Evolutionary conservation across 64 coral and sea anemone species (phyloP).

Genomic region (Pocillopora damicornis): DNA sequence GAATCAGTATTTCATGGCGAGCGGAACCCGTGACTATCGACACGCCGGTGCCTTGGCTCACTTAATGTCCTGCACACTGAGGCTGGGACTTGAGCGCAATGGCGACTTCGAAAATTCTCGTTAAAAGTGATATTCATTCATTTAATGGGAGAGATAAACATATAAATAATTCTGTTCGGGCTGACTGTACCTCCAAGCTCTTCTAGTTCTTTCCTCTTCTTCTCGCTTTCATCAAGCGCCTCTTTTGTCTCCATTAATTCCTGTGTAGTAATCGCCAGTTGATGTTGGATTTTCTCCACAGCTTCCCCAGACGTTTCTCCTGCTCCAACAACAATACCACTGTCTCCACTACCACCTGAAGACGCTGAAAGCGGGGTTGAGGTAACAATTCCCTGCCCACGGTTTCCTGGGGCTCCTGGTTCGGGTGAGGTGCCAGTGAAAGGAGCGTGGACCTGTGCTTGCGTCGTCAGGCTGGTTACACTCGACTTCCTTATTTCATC

Average conservation of each 20-base stretch:
- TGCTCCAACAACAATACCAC: not conserved
- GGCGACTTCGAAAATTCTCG: too few relatives aligned
- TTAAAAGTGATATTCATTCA: too few relatives aligned
- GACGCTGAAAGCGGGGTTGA: slow-evolving; percentile 7
- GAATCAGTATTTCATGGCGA: too few relatives aligned
- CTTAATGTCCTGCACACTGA: too few relatives aligned
- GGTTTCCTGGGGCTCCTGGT: not conserved
- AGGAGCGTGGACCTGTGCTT: slow-evolving; percentile 17
- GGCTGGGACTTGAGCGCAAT: too few relatives aligned
- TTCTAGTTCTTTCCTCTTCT: slow-evolving; percentile 4
- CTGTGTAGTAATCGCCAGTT: slow-evolving; percentile 19
- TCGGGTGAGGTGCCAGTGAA: not conserved
- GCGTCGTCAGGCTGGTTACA: slow-evolving; percentile 15
- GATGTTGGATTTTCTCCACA: slow-evolving; percentile 25
- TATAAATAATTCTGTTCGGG: too few relatives aligned
- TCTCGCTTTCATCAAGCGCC: slow-evolving; percentile 28
- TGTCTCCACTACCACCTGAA: not conserved
- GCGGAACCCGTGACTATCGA: too few relatives aligned
- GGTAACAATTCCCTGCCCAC: not conserved
- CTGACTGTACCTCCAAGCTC: not conserved
- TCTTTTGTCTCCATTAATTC: slow-evolving; percentile 29
- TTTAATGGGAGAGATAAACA: too few relatives aligned
- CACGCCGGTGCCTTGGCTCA: too few relatives aligned
- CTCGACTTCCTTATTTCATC: slow-evolving; percentile 48
- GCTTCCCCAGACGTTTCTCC: not conserved